A percentile compares a stretch with the other conserved stretches of the same genome.
These are phyloP conservation scores for Aulostomus chinensis DNA, from an alignment of 2,797 vertebrate species.

Conservation along the genomic window DNA sequence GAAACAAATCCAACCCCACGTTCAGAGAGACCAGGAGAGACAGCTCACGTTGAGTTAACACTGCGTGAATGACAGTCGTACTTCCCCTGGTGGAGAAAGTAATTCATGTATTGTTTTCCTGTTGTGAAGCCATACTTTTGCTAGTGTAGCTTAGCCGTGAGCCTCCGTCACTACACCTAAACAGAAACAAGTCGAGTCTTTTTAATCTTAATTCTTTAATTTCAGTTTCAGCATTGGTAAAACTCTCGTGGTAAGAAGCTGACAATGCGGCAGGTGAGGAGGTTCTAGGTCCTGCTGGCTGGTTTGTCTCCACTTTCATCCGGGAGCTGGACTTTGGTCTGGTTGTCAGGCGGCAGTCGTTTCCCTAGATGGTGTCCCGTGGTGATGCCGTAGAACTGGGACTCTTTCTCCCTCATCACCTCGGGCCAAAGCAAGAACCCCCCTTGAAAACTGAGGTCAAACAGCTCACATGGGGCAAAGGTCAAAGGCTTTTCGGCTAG, in stretches of 20 bases:
- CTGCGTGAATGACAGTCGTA: no score
- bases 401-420: slow-evolving; percentile 56
- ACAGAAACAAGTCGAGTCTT: neutral
- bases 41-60: no score
- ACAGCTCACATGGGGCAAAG: slow-evolving; percentile 81
- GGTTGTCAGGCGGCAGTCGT: slow-evolving; percentile 79
- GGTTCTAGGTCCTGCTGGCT: neutral
- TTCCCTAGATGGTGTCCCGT: slow-evolving; percentile 89
- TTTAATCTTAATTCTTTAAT: slow-evolving; percentile 14
- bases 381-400: slow-evolving; percentile 72
- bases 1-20: no score
- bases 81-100: no score
- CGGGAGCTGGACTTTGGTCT: slow-evolving; percentile 62
- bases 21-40: no score
- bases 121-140: no score
- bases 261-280: no score
- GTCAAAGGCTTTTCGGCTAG: slow-evolving; percentile 82
- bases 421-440: slow-evolving; percentile 79
- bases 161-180: slow-evolving; percentile 3
- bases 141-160: no score
- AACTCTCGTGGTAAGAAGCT: neutral
- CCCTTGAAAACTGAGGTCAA: slow-evolving; percentile 75
- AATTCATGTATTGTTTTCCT: no score
- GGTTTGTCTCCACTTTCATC: neutral
- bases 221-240: slow-evolving; percentile 7